phyloP scores from a whole-genome alignment of 2,797 vertebrate genomes.

The Bradypodion ventrale region DNA sequence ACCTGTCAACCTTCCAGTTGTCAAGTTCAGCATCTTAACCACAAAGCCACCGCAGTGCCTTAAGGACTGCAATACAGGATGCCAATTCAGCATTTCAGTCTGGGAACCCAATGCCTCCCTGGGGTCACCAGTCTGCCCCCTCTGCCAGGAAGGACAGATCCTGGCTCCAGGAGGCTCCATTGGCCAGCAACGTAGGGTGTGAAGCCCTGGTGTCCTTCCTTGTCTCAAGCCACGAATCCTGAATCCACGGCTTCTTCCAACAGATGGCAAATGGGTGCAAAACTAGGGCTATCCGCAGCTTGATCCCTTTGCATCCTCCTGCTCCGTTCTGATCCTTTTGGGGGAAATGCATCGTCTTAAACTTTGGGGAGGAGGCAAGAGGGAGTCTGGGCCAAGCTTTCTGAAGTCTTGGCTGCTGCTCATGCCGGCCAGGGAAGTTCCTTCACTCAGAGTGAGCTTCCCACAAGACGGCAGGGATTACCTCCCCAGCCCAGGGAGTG shows the following conservation, averaged over 20 bases:
- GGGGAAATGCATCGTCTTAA: not conserved
- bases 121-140: not conserved
- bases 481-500: no score
- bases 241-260: no score
- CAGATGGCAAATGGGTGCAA: no score
- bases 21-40: no score
- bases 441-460: no score
- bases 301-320: no score
- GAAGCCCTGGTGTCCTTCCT: not conserved
- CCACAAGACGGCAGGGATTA: no score
- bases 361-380: not conserved
- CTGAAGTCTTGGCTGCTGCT: no score
- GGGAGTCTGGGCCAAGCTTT: not conserved
- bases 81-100: not conserved
- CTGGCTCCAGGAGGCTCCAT: not conserved
- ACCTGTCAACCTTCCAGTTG: no score
- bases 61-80: no score
- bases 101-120: not conserved
- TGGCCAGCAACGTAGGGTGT: not conserved
- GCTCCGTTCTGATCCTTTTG: no score
- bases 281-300: fast-evolving
- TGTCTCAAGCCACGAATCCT: not conserved
- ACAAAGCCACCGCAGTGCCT: no score
- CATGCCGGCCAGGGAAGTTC: not conserved
- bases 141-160: not conserved